A percentile compares a stretch with the other conserved stretches of the same genome.
Evolutionary conservation across 2,113 vertebrate species (phyloP).

Genomic region (Marcusenius ussheri): DNA sequence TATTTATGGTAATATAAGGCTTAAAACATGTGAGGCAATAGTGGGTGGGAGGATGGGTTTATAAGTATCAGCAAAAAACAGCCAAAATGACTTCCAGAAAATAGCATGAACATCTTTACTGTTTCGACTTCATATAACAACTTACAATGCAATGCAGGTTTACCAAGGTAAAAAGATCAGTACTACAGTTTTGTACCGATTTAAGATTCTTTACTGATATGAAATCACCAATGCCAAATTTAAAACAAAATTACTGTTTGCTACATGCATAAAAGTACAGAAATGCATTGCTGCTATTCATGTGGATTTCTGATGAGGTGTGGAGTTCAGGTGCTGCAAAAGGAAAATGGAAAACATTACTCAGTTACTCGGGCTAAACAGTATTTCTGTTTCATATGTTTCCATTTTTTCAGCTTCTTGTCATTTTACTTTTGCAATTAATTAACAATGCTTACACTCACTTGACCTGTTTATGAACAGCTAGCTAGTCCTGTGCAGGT

Average conservation of each 20-base stretch:
- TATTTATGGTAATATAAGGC: neutral
- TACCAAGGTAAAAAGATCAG: neutral
- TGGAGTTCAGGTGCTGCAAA: neutral
- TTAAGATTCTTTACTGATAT: neutral
- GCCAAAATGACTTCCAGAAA: neutral
- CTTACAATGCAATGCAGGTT: neutral
- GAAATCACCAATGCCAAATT: neutral
- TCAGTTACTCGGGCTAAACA: neutral
- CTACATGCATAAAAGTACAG: neutral
- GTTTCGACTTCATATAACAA: neutral
- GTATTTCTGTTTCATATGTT: neutral
- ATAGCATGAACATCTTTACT: neutral
- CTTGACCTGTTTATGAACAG: neutral
- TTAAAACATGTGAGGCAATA: neutral
- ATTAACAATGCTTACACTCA: neutral
- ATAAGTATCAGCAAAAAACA: neutral
- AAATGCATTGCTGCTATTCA: neutral
- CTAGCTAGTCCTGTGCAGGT: neutral
- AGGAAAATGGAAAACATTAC: neutral
- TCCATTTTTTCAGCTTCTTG: neutral
- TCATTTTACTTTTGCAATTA: neutral
- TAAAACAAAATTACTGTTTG: neutral
- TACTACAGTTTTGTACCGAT: neutral
- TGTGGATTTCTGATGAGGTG: neutral
- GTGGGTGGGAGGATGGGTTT: neutral